Evolutionary conservation across 1,140 invertebrate species (phyloP), one percentile per base, ranked within the genome.

Genomic region (Trachymyrmex septentrionalis): DNA sequence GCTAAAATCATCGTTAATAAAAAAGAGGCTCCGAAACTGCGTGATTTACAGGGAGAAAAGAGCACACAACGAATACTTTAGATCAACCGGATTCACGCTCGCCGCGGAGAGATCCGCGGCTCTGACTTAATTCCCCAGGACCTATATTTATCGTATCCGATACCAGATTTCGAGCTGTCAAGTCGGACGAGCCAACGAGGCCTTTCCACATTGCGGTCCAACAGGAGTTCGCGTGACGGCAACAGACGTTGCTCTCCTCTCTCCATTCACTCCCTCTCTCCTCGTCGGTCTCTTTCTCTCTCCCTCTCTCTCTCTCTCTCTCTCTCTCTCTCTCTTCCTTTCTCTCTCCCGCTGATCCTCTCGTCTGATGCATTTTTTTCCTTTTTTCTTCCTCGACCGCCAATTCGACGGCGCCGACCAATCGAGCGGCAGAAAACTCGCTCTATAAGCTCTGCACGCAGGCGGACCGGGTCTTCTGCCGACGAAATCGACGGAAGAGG

Each of bases 151-250:
- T 85, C 72, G 48, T 76, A 66, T 67, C 59, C 30, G 24, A 85
- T 66, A 91, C 88, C 80, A 90, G 82, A 90, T 91, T 92, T 92
- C 85, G 88, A 87, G 71, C 90, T 90, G 88, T 91, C 90, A 91
- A 72, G 88, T 91, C 87, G 85, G 86, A 76, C 80, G 73, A 87
- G 67, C 81, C 78, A 92, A 91, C 87, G 61, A 91, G 81, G 69
- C 57, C 86, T 85, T 87, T 84, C 64, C 81, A 84, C 64, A 3
- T 78, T 44, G 73, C 50, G 57, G 66, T 66, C 66, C 48, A 67
- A 63, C 53, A 77, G 34, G n/a, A 82, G 84, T 72, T 87, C n/a
- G 88, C 89, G 81, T 90, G 88, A 90, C 53, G 88, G 61, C 38
- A 27, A 81, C 57, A 80, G 75, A 85, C 59, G 71, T 14, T 21